These are phyloP conservation scores for Phengaris alcon DNA, from an alignment of 2,888 invertebrate species.

Conservation along the genomic window DNA sequence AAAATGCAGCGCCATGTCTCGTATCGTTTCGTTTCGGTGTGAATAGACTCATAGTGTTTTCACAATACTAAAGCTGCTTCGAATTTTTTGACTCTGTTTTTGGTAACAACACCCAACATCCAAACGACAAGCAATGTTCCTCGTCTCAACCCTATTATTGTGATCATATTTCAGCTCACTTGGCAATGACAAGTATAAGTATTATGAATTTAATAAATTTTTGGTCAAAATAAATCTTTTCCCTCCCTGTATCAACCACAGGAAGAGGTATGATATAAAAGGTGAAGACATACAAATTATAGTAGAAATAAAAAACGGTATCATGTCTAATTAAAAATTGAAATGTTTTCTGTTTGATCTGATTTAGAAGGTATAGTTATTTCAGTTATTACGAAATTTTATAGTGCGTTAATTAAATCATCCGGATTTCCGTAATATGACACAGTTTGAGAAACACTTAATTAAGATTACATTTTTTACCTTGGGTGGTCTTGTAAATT, in stretches of 20 bases:
- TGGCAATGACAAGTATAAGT: neutral
- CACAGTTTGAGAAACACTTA: conserved; percentile 18
- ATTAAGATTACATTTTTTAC: conserved; percentile 25
- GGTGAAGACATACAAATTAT: conserved; percentile 1
- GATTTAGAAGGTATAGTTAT: neutral
- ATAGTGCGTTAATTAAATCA: conserved; percentile 11
- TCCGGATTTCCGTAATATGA: conserved; percentile 24
- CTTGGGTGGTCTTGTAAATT: conserved; percentile 28
- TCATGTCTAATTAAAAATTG: neutral
- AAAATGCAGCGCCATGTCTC: no score
- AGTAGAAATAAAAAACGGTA: neutral
- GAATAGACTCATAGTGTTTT: no score
- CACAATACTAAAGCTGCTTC: no score
- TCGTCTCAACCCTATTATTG: no score
- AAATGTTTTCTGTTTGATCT: conserved; percentile 15
- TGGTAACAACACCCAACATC: no score
- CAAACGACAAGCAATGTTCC: no score
- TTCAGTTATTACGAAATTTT: neutral
- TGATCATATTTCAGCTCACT: no score
- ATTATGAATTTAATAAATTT: neutral
- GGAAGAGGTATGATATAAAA: neutral
- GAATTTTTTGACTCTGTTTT: no score
- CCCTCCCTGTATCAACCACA: neutral
- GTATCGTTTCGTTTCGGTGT: no score
- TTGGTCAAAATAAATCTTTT: neutral